Evolutionary conservation across 2,888 invertebrate genomes (phyloP).

Genomic region (Ectemnius cavifrons): DNA sequence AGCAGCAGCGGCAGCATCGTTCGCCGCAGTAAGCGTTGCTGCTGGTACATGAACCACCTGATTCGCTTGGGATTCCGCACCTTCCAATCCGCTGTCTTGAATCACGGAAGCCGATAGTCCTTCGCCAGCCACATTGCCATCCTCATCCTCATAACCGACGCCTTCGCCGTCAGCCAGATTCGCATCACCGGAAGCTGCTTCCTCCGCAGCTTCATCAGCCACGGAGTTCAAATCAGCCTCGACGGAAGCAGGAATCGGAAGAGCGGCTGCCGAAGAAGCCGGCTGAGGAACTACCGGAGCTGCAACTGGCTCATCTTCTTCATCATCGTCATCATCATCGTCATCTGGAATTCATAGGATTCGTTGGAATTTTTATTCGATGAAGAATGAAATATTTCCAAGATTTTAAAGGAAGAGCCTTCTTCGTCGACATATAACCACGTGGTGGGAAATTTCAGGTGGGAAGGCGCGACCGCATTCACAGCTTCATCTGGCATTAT

Average conservation of each 20-base stretch:
- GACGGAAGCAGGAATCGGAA: slow-evolving; percentile 67
- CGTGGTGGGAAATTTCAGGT: background rate
- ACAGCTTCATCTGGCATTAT: slow-evolving; percentile 49
- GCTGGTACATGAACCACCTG: slow-evolving; percentile 51
- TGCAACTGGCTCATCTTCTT: slow-evolving; percentile 79
- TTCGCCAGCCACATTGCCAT: slow-evolving; percentile 73
- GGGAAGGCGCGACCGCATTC: slow-evolving; percentile 10
- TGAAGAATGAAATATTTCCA: too few relatives aligned
- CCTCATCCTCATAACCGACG: slow-evolving; percentile 74
- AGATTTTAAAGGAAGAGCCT: too few relatives aligned
- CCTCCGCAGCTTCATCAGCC: slow-evolving; percentile 70
- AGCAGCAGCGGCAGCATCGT: slow-evolving; percentile 81
- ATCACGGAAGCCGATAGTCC: slow-evolving; percentile 75
- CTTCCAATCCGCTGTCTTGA: slow-evolving; percentile 77
- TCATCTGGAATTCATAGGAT: slow-evolving; percentile 67
- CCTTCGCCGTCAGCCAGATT: slow-evolving; percentile 64
- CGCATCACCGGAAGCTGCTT: slow-evolving; percentile 69
- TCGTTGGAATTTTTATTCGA: too few relatives aligned
- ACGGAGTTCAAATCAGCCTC: slow-evolving; percentile 71
- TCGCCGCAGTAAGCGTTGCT: slow-evolving; percentile 64
- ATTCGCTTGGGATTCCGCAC: slow-evolving; percentile 66
- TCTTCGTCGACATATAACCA: too few relatives aligned
- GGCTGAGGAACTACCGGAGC: slow-evolving; percentile 68
- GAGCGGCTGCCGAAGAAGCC: slow-evolving; percentile 69
- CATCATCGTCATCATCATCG: slow-evolving; percentile 82